These are phyloP conservation scores for Oxygymnocypris stewartii DNA, from an alignment of 2,113 vertebrate species.

Conservation along the genomic window DNA sequence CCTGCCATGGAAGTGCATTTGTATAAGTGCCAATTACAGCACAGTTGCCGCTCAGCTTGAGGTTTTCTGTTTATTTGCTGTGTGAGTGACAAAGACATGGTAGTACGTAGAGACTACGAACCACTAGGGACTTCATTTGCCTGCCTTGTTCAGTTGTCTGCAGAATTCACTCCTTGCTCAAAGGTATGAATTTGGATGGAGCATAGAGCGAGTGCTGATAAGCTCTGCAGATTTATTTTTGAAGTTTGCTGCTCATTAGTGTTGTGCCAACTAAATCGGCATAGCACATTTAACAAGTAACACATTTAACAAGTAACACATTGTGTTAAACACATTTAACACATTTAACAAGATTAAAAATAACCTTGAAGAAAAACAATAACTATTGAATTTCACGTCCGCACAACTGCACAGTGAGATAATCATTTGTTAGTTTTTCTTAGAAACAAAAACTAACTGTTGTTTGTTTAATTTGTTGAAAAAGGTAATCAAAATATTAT, in stretches of 20 bases:
- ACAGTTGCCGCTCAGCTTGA: conserved; percentile 15
- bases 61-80: conserved; percentile 18
- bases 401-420: neutral
- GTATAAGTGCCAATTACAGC: neutral
- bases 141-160: conserved; percentile 49
- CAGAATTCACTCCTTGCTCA: conserved; percentile 30
- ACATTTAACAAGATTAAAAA: neutral
- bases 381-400: neutral
- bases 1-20: neutral
- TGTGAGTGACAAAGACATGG: conserved; percentile 49
- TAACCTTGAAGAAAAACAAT: neutral
- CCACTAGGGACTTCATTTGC: conserved; percentile 63
- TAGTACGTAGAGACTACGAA: conserved; percentile 18
- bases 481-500: neutral
- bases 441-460: neutral
- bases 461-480: neutral
- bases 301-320: too few species aligned
- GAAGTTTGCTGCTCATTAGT: conserved; percentile 11
- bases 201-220: conserved; percentile 10
- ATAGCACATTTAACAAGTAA: conserved; percentile 16
- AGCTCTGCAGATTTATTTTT: neutral
- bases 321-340: too few species aligned
- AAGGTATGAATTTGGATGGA: neutral
- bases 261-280: conserved; percentile 11
- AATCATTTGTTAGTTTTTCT: neutral